Evolutionary conservation across 1,140 invertebrate species (phyloP).

Genomic region (Drosophila seguyi): DNA sequence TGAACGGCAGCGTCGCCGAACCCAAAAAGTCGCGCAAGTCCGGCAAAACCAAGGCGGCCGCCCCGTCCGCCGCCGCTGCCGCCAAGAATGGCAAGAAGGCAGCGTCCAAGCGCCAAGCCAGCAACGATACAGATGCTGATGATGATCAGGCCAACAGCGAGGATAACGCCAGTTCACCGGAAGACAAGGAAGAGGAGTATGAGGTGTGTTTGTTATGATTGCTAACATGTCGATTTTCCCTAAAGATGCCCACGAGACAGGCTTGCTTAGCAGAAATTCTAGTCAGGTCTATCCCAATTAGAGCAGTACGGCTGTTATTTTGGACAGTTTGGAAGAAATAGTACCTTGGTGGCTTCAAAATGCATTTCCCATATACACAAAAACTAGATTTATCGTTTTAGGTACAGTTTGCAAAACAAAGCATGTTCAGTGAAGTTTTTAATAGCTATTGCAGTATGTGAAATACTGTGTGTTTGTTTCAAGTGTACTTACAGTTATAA

Average conservation of each 20-base stretch:
- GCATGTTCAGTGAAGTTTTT: not conserved
- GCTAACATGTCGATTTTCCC: not conserved
- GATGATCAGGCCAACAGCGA: conserved; percentile 18
- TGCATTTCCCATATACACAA: not conserved
- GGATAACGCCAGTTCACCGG: not conserved
- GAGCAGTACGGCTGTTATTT: not conserved
- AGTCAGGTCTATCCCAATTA: not conserved
- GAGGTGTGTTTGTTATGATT: conserved; percentile 38
- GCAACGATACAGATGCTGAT: conserved; percentile 9
- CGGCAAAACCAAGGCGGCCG: conserved; percentile 32
- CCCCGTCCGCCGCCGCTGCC: conserved; percentile 5
- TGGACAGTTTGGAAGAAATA: not conserved
- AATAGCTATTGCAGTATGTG: no score
- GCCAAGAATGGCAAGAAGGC: conserved; percentile 44
- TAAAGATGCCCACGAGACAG: not conserved
- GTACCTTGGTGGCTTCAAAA: not conserved
- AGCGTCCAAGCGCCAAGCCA: conserved; percentile 6
- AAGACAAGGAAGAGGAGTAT: conserved; percentile 46
- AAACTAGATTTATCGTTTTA: no score
- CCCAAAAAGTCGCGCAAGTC: conserved; percentile 49
- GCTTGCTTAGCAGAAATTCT: not conserved
- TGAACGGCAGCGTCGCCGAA: conserved; percentile 44
- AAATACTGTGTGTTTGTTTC: no score
- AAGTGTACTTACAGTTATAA: no score
- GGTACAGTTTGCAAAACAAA: not conserved